Conservation (phyloP, 2,888 invertebrate genomes). For the Sphaerophoria taeniata region DNA sequence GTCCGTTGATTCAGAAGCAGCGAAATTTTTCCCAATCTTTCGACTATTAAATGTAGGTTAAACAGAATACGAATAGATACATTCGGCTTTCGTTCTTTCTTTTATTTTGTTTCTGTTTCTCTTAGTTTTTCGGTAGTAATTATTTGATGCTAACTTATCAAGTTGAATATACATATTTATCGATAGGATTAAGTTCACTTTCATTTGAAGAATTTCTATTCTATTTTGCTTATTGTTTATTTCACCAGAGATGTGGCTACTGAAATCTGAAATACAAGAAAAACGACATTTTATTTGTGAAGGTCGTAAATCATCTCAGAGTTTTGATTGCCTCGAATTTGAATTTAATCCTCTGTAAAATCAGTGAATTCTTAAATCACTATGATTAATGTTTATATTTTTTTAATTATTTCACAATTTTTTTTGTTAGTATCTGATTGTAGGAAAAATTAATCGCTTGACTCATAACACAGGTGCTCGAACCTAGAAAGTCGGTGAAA, state of each 20-base stretch:
- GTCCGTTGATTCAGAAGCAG: not conserved
- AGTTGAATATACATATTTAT: constrained; percentile 22
- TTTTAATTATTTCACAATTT: constrained; percentile 17
- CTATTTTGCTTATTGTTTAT: constrained; percentile 10
- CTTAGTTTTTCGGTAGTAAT: no score
- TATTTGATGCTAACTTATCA: constrained; percentile 36
- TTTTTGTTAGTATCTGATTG: not conserved
- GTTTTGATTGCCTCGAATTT: not conserved
- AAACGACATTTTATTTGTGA: not conserved
- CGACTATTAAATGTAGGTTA: constrained; percentile 48
- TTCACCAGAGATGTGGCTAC: constrained; percentile 12
- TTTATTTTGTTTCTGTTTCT: constrained; percentile 1
- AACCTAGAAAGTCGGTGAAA: no score
- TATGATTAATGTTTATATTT: constrained; percentile 10
- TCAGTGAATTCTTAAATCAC: not conserved
- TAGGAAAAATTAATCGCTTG: not conserved
- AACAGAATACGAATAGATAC: constrained; percentile 1
- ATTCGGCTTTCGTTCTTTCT: constrained; percentile 42
- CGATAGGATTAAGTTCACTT: constrained; percentile 53
- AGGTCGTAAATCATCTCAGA: constrained; percentile 2
- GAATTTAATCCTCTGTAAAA: not conserved
- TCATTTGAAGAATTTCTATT: constrained; percentile 40
- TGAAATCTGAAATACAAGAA: constrained; percentile 25
- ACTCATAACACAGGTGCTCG: not conserved
- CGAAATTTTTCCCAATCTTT: constrained; percentile 20